A percentile compares a stretch with the other conserved stretches of the same genome.
Evolutionary conservation across 2,797 vertebrate genomes (phyloP).

Genomic region (Scleropages formosus): DNA sequence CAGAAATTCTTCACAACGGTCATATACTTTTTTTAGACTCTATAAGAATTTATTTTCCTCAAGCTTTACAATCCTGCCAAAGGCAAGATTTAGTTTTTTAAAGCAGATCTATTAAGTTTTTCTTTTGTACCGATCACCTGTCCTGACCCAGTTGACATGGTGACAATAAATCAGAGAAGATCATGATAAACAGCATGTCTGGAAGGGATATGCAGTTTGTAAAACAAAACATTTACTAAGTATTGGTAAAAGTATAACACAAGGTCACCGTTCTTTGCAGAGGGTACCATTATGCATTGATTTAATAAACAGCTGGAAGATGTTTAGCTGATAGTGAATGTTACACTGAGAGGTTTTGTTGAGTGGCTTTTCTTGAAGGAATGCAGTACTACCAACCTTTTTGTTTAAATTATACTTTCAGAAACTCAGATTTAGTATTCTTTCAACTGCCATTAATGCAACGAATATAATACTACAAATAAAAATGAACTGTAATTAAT

Average conservation of each 20-base stretch:
- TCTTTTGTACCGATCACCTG: background rate
- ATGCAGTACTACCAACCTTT: too few relatives aligned
- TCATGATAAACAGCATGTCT: background rate
- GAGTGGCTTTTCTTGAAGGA: background rate
- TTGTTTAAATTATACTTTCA: too few relatives aligned
- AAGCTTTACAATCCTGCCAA: background rate
- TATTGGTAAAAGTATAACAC: constrained; percentile 1
- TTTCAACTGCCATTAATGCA: too few relatives aligned
- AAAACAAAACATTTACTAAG: constrained; percentile 8
- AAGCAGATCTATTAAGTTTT: background rate
- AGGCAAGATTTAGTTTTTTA: constrained; percentile 1
- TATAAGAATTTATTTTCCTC: too few relatives aligned
- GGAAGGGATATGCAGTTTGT: constrained; percentile 2
- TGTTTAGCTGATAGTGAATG: background rate
- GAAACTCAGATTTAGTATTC: too few relatives aligned
- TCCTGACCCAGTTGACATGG: constrained; percentile 5
- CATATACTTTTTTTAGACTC: background rate
- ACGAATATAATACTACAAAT: too few relatives aligned
- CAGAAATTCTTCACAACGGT: background rate
- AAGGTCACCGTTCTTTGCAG: constrained; percentile 12
- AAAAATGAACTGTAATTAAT: too few relatives aligned
- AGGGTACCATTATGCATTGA: background rate
- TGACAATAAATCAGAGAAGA: constrained; percentile 4
- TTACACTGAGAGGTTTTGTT: background rate
- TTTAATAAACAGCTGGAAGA: constrained; percentile 14